Conservation (phyloP, 2,797 vertebrate genomes). For the Neomorphus geoffroyi region DNA sequence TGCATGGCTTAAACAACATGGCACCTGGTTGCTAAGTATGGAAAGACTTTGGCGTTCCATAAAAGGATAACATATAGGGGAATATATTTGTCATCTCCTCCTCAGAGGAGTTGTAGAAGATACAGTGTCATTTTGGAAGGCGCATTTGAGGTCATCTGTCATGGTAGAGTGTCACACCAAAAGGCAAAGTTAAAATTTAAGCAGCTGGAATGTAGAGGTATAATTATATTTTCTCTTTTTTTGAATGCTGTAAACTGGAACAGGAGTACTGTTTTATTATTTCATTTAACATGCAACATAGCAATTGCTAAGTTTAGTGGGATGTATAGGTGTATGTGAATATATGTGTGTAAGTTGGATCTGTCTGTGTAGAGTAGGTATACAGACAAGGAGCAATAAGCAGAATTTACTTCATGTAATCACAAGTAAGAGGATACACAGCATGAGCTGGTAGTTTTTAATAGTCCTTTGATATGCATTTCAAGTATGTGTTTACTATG, state of each 20-base stretch:
- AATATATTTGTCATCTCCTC: not conserved
- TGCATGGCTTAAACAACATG: not conserved
- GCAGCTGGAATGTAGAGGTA: not conserved
- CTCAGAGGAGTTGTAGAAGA: not conserved
- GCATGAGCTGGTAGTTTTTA: not conserved
- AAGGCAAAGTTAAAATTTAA: not conserved
- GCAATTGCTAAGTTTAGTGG: not conserved
- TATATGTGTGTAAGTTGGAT: not conserved
- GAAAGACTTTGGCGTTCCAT: not conserved
- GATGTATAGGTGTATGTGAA: accelerated
- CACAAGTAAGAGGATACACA: not conserved
- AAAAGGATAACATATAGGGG: not conserved
- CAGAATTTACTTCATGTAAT: not conserved
- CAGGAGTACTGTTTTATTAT: not conserved
- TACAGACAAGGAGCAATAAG: not conserved
- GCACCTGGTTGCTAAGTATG: not conserved
- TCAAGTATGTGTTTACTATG: not conserved
- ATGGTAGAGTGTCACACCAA: not conserved
- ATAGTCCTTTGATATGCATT: not conserved
- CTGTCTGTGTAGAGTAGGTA: not conserved
- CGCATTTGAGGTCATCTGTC: not conserved
- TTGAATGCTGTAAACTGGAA: not conserved
- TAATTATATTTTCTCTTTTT: not conserved
- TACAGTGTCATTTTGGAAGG: not conserved
- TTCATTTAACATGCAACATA: not conserved